Percentiles rank a stretch among this genome's conserved stretches.
phyloP scores from a whole-genome alignment of 1,140 invertebrate species.

The Ganaspis sp. region DNA sequence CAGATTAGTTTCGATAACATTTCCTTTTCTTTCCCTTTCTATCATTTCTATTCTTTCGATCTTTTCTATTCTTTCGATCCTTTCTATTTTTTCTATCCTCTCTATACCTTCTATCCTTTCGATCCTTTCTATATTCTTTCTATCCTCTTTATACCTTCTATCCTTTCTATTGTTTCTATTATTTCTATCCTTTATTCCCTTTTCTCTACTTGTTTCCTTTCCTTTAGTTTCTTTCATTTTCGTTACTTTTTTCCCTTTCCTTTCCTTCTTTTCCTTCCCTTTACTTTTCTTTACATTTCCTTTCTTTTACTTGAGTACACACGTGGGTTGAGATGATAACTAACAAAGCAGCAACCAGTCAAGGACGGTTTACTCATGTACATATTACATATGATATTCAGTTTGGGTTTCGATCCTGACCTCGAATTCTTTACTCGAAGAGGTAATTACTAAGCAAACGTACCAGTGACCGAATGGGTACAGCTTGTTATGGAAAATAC shows the following conservation, averaged over 20 bases:
- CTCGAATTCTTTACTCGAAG: constrained; percentile 2
- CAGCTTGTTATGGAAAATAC: background rate
- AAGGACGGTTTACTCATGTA: background rate
- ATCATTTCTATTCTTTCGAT: too few species aligned
- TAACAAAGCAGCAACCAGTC: constrained; percentile 4
- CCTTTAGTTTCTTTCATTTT: too few species aligned
- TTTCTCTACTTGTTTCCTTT: too few species aligned
- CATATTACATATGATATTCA: constrained; percentile 5
- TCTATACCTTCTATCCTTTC: too few species aligned
- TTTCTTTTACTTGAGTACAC: background rate
- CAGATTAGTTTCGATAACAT: background rate
- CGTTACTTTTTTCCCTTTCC: too few species aligned
- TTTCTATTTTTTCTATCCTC: too few species aligned
- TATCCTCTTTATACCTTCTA: too few species aligned
- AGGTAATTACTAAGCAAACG: constrained; percentile 26
- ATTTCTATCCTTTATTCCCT: too few species aligned
- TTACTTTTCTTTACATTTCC: too few species aligned
- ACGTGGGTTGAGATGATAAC: constrained; percentile 19
- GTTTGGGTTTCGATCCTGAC: constrained; percentile 15
- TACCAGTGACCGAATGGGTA: constrained; percentile 13
- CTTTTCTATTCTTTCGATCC: too few species aligned
- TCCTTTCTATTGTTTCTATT: too few species aligned
- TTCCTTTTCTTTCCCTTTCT: background rate
- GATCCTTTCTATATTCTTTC: background rate
- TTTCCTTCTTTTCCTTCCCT: too few species aligned